phyloP scores from a whole-genome alignment of 2,797 vertebrate genomes.

The Vespertilio murinus region DNA sequence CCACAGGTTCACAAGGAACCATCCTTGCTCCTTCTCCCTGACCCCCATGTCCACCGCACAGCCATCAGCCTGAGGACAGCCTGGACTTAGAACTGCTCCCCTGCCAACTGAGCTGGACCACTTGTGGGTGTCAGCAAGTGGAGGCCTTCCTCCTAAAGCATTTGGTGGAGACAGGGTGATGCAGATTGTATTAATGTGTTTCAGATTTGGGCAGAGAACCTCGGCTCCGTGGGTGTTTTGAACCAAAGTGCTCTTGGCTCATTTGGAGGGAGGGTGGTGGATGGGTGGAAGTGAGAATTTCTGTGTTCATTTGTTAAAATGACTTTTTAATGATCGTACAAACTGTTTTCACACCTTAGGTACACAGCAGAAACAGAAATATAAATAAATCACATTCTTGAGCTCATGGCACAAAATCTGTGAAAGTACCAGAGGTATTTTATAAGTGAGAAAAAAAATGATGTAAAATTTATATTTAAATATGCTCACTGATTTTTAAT shows the following conservation, averaged over 20 bases:
- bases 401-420: slow-evolving; percentile 25
- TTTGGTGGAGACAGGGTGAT: background rate
- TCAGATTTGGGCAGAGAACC: background rate
- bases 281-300: background rate
- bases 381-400: slow-evolving; percentile 51
- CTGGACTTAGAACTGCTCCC: background rate
- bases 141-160: background rate
- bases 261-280: background rate
- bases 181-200: background rate
- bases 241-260: background rate
- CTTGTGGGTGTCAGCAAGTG: too few relatives aligned
- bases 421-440: background rate
- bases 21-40: background rate
- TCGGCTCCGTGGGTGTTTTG: background rate
- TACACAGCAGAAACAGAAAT: slow-evolving; percentile 46
- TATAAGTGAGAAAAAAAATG: background rate
- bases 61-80: background rate
- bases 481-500: slow-evolving; percentile 44
- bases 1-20: background rate
- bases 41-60: background rate
- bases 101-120: background rate
- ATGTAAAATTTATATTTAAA: slow-evolving; percentile 62
- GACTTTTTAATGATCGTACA: slow-evolving; percentile 66
- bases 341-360: slow-evolving; percentile 52
- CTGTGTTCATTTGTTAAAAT: slow-evolving; percentile 65